Evolutionary conservation across 2,113 vertebrate species (phyloP), one percentile per base, ranked within the genome.

Genomic region (Pagrus major): DNA sequence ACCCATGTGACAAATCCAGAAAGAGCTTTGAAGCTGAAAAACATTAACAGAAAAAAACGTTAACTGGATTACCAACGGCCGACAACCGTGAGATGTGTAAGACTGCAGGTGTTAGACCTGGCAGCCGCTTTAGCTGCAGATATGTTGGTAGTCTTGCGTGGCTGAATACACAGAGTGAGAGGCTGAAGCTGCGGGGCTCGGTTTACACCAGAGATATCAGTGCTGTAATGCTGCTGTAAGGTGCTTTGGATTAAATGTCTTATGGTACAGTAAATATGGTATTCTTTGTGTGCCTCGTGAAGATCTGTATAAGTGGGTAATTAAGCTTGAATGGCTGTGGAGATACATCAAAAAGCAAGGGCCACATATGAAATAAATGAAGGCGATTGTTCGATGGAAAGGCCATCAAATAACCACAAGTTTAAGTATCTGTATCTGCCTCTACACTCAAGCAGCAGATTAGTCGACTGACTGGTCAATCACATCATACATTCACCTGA

Each of bases 1-100:
- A 82, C 51, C 42, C 23, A 51, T 74, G 75, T 78, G 78, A 71
- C 75, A 80, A 82, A 88, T 89, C 78, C 70, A 51, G 72, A 64
- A 9, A 85, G 67, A 68, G 59, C 70, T 78, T 55, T 69, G 31
- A 69, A 51, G 65, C 58, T 78, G 73, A 69, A 76, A 78, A 75
- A 54, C 54, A 75, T 70, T 73, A 61, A 23, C 23, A 71, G 66
- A 25, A 12, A 47, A 75, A 46, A 70, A 69, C 10, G 20, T 12
- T 72, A 87, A 87, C 66, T 5, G 68, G 83, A 86, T 84, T 88
- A 79, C 33, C 46, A 67, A 16, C 51, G 68, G 21, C 49, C 21
- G 61, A 67, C 82, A 77, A 20, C 64, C 16, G 18, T 18, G 61
- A 58, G 52, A 67, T n/a, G 42, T 70, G 69, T 68, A 42, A 70